Evolutionary conservation across 2,797 vertebrate species (phyloP), one percentile per base, ranked within the genome.

Genomic region (Ciconia nigra): DNA sequence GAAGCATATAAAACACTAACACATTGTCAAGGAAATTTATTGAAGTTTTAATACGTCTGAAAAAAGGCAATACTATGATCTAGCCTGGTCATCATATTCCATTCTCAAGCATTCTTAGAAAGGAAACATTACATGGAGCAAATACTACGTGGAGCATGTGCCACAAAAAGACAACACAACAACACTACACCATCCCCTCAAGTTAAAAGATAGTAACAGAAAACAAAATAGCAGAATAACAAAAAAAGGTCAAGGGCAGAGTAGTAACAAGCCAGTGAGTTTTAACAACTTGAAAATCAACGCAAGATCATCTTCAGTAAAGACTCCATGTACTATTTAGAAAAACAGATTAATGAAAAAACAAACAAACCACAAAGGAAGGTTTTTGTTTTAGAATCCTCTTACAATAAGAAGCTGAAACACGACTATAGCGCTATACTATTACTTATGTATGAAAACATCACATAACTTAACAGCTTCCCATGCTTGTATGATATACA

Each of bases 1-100:
- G 35, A 70, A 41, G 3, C 0, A 3, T 4, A 42, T 0, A 33
- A 67, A 78, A 63, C 0, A 0, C 25, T 33, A 85, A 37, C 6
- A 44, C 6, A 21, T 0, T 10, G 24, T 17, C 58, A 79, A 70
- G 8, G 10, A 70, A 37, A 21, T 51, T 87, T 81, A 93, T 58
- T 86, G 55, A 87, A 35, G 7, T 73, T 84, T 82, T 77, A 92
- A 58, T 26, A 90, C 3, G 2, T 5, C 24, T 58, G 28, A 31
- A 82, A 73, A 63, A 84, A 49, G 7, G 17, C 21, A 82, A 77
- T 22, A 15, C 15, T 15, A 3, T 4, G 5, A 31, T 65, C 46
- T 12, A 54, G 16, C 8, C 46, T 51, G 11, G 37, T 37, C 37
- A 37, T 37, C 37, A 37, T 37, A 37, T 37, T 37, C 5, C 41